A percentile compares a stretch with the other conserved stretches of the same genome.
Conservation (phyloP, 2,113 vertebrate species). For the Crotophaga sulcirostris region DNA sequence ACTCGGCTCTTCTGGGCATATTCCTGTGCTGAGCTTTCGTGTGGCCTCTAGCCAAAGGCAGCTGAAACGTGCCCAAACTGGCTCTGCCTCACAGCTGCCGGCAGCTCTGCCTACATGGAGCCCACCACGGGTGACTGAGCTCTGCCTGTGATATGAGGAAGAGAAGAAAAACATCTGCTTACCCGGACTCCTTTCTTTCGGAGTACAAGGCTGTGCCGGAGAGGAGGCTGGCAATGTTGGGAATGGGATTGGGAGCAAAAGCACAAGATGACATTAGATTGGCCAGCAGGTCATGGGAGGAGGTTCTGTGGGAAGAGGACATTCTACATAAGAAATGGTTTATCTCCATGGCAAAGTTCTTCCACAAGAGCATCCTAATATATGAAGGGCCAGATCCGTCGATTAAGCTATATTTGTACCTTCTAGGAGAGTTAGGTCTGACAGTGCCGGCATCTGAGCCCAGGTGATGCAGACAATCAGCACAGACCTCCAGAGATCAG, state of each 20-base stretch:
- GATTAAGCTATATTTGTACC: not conserved
- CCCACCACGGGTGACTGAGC: not conserved
- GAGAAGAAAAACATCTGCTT: slow-evolving; percentile 15
- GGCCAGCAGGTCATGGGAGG: not conserved
- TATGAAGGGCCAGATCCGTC: not conserved
- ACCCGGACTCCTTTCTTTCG: fast-evolving
- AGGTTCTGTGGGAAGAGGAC: not conserved
- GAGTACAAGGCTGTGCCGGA: not conserved
- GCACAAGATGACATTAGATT: fast-evolving
- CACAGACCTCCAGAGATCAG: not conserved
- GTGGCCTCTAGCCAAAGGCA: not conserved
- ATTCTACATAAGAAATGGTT: not conserved
- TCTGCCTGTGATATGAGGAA: not conserved
- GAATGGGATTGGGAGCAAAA: not conserved
- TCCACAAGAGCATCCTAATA: not conserved
- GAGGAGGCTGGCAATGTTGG: not conserved
- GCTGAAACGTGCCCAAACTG: not conserved
- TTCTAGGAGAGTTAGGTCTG: not conserved
- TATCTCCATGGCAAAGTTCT: not conserved
- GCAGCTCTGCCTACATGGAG: slow-evolving; percentile 16
- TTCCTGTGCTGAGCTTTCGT: not conserved
- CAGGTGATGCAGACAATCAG: fast-evolving
- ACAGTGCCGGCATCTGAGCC: not conserved
- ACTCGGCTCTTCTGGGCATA: not conserved
- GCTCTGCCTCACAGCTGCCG: not conserved